Evolutionary conservation across 2,888 invertebrate species (phyloP).

Genomic region (Dromius quadrimaculatus): DNA sequence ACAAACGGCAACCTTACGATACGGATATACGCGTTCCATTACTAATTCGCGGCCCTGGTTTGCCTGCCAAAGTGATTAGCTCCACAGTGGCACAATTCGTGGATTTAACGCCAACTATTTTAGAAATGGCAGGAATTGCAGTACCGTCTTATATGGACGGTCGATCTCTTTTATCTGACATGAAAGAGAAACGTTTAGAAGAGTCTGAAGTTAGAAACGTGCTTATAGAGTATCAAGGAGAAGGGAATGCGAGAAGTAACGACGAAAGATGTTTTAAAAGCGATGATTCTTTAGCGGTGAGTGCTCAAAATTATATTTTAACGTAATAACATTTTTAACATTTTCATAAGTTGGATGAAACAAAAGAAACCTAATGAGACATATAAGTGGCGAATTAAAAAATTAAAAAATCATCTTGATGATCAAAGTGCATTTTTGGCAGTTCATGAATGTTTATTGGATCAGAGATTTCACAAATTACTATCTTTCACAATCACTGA

Average conservation of each 20-base stretch:
- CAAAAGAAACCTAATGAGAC: no score
- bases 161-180: conserved; percentile 64
- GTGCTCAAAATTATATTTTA: conserved; percentile 57
- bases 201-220: conserved; percentile 68
- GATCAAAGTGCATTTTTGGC: no score
- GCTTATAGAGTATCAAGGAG: conserved; percentile 87
- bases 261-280: conserved; percentile 74
- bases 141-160: conserved; percentile 75
- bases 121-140: conserved; percentile 76
- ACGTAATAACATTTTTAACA: conserved; percentile 18
- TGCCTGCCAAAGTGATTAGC: conserved; percentile 67
- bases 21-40: conserved; percentile 89
- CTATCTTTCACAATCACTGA: no score
- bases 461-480: no score
- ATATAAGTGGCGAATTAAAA: no score
- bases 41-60: conserved; percentile 80
- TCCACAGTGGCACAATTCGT: conserved; percentile 77
- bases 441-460: no score
- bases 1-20: conserved; percentile 92
- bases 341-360: no score
- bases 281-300: conserved; percentile 74
- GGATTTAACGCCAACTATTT: conserved; percentile 88
- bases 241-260: conserved; percentile 71
- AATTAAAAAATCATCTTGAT: no score
- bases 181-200: conserved; percentile 40